Base-by-base conservation (phyloP, 1,140 invertebrate species). In the Dendroctonus valens region DNA sequence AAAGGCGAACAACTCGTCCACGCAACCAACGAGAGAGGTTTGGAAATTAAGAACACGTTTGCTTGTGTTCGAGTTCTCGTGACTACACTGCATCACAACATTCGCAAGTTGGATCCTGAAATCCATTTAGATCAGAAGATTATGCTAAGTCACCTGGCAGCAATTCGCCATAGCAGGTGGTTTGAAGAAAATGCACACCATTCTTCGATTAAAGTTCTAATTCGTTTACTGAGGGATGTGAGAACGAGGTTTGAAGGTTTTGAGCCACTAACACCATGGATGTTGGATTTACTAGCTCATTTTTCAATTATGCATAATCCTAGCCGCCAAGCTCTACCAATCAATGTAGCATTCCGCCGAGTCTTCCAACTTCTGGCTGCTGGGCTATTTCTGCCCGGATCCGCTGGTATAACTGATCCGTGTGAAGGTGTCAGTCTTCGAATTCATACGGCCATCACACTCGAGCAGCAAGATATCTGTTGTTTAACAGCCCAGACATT, bases 111-210 rank as follows among this genome's bases (percentile, higher is more conserved):
- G 8, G 95, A 98, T 74, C 88, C 94, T 0, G 94, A 97, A 78
- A 85, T 95, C 4, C 94, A 96, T 77, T 81, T 96, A 76, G 91
- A 95, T 72, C 86, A 87, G 60, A 93, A 94, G 80, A 83, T 93
- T 39, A 87, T 96, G 79, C 88, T 91, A 80, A 88, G 90, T 48
- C 94, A 98, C 80, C 81, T 98, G 70, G 92, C 94, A 3, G 94
- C 95, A 0, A 96, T 99, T 50, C 83, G 96, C 62, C 96, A 99
- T 79, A 92, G 92, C 41, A 87, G 95, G 5, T 99, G 97, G 96
- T 98, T 99, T 80, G 97, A 99, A 78, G 96, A 99, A 81, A 97
- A 97, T 79, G 96, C 94, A 6, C 94, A 94, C 78, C 95, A 98
- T 80, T 97, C 96, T 5, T 94, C 94, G 40, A 96, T 99, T 54